phyloP scores from a whole-genome alignment of 2,888 invertebrate genomes.

The Elegia similella region DNA sequence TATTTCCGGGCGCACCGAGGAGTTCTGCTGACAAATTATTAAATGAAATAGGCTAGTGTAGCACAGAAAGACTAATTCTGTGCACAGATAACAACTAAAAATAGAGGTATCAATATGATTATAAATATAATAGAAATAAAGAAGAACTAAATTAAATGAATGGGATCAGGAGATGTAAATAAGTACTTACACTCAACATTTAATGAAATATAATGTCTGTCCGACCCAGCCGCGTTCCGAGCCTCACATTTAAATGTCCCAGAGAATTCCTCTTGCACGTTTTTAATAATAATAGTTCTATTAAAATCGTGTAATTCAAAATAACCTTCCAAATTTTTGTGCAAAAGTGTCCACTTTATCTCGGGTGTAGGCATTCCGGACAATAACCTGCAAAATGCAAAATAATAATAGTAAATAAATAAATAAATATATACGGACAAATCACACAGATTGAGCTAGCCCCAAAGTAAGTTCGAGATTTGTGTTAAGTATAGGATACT shows the following conservation, averaged over 20 bases:
- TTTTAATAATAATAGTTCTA: conserved; percentile 18
- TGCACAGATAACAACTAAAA: too few relatives aligned
- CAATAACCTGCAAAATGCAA: conserved; percentile 29
- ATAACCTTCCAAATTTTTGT: conserved; percentile 10
- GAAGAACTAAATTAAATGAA: too few relatives aligned
- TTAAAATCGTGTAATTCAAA: conserved; percentile 8
- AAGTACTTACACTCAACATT: conserved; percentile 45
- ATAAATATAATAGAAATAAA: too few relatives aligned
- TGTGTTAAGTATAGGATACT: too few relatives aligned
- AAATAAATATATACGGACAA: background rate
- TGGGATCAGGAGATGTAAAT: background rate
- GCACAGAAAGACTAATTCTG: too few relatives aligned
- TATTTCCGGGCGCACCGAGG: too few relatives aligned
- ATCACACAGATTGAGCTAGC: too few relatives aligned
- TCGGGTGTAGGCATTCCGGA: conserved; percentile 39
- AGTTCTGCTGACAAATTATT: too few relatives aligned
- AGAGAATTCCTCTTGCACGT: conserved; percentile 23
- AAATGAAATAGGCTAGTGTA: too few relatives aligned
- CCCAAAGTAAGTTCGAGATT: too few relatives aligned
- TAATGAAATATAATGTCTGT: conserved; percentile 33
- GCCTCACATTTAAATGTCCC: conserved; percentile 43
- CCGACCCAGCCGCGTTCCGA: conserved; percentile 37
- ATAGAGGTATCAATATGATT: too few relatives aligned
- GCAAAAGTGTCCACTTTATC: conserved; percentile 39
- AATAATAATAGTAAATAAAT: background rate